Conservation (phyloP, 37 sponge, comb jelly and placozoan genomes). For the Corticium candelabrum region DNA sequence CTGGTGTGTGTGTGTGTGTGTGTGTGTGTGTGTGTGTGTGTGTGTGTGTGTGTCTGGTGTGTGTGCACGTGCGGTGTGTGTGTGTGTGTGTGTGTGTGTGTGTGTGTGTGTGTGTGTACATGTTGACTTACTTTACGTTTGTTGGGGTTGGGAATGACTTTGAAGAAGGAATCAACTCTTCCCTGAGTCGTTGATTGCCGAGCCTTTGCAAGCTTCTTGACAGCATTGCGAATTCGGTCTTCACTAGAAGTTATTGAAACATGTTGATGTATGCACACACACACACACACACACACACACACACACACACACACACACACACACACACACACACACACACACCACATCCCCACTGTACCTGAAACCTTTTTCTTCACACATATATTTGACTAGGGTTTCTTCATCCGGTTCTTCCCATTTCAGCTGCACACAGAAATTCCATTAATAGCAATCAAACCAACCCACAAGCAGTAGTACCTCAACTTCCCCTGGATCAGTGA, state of each 20-base stretch:
- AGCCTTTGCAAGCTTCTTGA: slow-evolving; percentile 64
- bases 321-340: too few species aligned
- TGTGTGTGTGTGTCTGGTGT: too few species aligned
- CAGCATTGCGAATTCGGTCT: slow-evolving; percentile 81
- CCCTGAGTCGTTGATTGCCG: slow-evolving; percentile 80
- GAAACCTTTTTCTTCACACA: slow-evolving; percentile 87
- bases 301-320: too few species aligned
- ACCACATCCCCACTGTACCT: slow-evolving; percentile 12
- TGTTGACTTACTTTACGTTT: slow-evolving; percentile 8
- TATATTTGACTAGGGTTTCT: slow-evolving; percentile 75
- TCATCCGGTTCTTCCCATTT: slow-evolving; percentile 86
- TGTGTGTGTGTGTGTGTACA: too few species aligned
- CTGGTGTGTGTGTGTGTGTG: too few species aligned
- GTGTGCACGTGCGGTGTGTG: too few species aligned
- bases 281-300: neutral
- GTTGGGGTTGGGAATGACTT: slow-evolving; percentile 51
- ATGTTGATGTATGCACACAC: neutral
- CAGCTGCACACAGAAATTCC: slow-evolving; percentile 31
- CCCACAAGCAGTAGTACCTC: slow-evolving; percentile 26
- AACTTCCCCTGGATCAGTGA: slow-evolving; percentile 36
- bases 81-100: too few species aligned
- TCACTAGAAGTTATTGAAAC: slow-evolving; percentile 37
- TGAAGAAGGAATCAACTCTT: slow-evolving; percentile 91
- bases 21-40: too few species aligned
- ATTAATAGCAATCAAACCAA: neutral